Evolutionary conservation across 2,888 invertebrate genomes (phyloP).

Genomic region (Petrolisthes manimaculis): DNA sequence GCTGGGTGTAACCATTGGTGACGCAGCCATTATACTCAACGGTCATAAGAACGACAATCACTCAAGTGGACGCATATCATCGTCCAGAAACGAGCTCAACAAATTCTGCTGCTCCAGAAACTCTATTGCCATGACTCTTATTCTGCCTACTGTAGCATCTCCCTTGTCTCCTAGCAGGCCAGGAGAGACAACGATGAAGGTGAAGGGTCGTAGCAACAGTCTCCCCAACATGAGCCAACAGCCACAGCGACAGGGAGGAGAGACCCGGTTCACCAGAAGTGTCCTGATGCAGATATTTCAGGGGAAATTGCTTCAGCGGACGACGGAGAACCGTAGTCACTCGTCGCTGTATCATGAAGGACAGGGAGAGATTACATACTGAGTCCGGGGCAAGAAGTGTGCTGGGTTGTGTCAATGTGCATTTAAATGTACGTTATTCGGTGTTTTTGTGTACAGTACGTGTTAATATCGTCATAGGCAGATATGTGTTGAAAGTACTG

Average conservation of each 20-base stretch:
- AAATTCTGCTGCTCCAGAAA: too few relatives aligned
- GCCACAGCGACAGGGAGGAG: constrained; percentile 8
- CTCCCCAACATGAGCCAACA: constrained; percentile 33
- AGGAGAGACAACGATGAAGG: background rate
- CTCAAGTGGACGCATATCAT: background rate
- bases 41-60: background rate
- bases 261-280: constrained; percentile 5
- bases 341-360: constrained; percentile 31
- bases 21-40: too few relatives aligned
- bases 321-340: constrained; percentile 25
- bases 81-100: too few relatives aligned
- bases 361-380: background rate
- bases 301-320: constrained; percentile 25
- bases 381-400: too few relatives aligned
- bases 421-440: background rate
- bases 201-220: constrained; percentile 41
- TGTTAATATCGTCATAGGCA: background rate
- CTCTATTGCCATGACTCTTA: too few relatives aligned
- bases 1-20: background rate
- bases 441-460: background rate
- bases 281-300: constrained; percentile 33
- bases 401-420: background rate
- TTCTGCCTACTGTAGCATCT: too few relatives aligned
- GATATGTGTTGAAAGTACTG: too few relatives aligned
- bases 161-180: too few relatives aligned